phyloP scores from a whole-genome alignment of 2,888 invertebrate genomes.

The Clivina fossor region DNA sequence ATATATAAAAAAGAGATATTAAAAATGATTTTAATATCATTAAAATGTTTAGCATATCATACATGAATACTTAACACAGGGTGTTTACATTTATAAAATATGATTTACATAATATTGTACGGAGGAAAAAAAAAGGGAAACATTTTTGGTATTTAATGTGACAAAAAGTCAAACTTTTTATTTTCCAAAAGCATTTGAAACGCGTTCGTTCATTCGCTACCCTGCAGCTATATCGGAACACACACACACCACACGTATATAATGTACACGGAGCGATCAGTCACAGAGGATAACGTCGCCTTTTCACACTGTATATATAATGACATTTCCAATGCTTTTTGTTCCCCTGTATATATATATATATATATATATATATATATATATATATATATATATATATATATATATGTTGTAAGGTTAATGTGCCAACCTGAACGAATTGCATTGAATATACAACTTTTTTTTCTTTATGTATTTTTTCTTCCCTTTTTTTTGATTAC shows the following conservation, averaged over 20 bases:
- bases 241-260: background rate
- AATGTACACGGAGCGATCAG: conserved; percentile 17
- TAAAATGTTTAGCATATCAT: too few species aligned
- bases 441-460: conserved; percentile 17
- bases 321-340: conserved; percentile 22
- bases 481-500: conserved; percentile 18
- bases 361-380: too few species aligned
- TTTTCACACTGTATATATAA: conserved; percentile 31
- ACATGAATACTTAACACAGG: too few species aligned
- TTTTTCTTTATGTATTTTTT: conserved; percentile 17
- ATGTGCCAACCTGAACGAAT: conserved; percentile 20
- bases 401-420: conserved; percentile 27
- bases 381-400: too few species aligned
- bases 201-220: too few species aligned
- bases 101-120: too few species aligned
- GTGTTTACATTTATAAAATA: too few species aligned
- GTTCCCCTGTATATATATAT: conserved; percentile 23
- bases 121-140: too few species aligned
- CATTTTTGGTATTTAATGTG: too few species aligned
- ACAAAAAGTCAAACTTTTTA: too few species aligned
- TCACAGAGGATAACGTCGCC: conserved; percentile 18
- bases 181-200: conserved; percentile 8
- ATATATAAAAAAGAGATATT: too few species aligned
- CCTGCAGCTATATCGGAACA: conserved; percentile 7
- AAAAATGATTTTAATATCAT: too few species aligned